These are phyloP conservation scores for Bergia sp. DNA, from an alignment of 92 coral and sea anemone genomes.

Conservation along the genomic window DNA sequence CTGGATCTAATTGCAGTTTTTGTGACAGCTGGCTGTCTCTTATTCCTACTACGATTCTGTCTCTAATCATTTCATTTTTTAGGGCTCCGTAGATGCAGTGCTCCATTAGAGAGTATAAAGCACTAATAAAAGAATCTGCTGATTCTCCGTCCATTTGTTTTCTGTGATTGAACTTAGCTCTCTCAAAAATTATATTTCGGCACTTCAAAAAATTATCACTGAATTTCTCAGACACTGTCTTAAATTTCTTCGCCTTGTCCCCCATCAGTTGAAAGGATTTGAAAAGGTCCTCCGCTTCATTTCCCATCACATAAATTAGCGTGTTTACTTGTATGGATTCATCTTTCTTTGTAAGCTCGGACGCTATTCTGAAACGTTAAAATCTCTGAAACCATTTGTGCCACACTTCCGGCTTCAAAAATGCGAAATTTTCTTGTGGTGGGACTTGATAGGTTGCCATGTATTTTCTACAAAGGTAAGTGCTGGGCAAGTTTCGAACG, in stretches of 20 bases:
- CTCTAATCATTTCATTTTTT: no score
- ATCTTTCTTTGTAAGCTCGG: background rate
- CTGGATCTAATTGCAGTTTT: background rate
- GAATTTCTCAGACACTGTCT: background rate
- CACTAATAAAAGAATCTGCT: no score
- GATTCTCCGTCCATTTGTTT: background rate
- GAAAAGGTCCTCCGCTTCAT: background rate
- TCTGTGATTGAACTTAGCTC: background rate
- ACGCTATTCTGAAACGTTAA: background rate
- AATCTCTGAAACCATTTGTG: constrained; percentile 12
- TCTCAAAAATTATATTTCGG: no score
- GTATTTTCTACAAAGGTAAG: background rate
- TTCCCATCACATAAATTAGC: no score
- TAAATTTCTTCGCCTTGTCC: no score
- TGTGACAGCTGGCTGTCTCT: no score
- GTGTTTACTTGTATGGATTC: no score
- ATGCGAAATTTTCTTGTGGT: background rate
- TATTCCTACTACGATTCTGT: no score
- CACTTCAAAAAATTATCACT: no score
- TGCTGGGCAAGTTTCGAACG: no score
- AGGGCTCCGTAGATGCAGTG: no score
- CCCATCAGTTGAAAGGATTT: background rate
- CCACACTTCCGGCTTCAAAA: constrained; percentile 11
- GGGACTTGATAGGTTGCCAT: constrained; percentile 17
- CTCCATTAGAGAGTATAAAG: no score